Base-by-base conservation (phyloP, 37 sponge, comb jelly and placozoan genomes). In the Theonella swinhoei region DNA sequence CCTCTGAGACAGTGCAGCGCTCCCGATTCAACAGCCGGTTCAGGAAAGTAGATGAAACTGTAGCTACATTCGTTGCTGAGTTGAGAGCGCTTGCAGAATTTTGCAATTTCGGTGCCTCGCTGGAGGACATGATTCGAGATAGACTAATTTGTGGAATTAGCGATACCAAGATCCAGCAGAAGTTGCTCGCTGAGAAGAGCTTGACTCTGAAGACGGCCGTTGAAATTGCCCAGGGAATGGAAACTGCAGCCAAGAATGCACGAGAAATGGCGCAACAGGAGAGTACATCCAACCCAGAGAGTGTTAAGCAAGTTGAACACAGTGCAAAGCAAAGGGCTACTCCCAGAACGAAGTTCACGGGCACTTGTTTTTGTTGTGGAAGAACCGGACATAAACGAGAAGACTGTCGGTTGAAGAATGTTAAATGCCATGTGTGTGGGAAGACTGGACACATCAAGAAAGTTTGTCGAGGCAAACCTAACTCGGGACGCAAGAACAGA, bases 81-180 rank as follows among this genome's bases (percentile, higher is more conserved):
- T 64, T 88, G 60, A 25, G 66, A 24, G 32, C 2, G 14, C 25
- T 87, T 35, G 40, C 81, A 0, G 69, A 80, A 26, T 42, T 42
- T 25, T 87, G 87, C 42, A 38, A 87, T 25, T 84, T 61, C 33
- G 73, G 79, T 17, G 72, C 62, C 0, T 2, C 31, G 32, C 64
- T 85, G 4, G 67, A 74, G 0, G 81, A 73, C 25, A 65, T 87
- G 81, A 30, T 87, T 28, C 59, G 81, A 1, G 87, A 87, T 29
- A 31, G 87, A 36, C 68, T 87, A 26, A 59, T 87, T 0, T 87
- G 87, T 43, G 87, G 64, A 19, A 61, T 78, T 8, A 71, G 58
- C 17, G 63, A 85, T 30, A 39, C 3, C 3, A 37, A 24, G 9
- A 70, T 70, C 2, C 86, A 85, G 42, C 3, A 42, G 37, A 62